Base-by-base conservation (phyloP, 2,113 vertebrate genomes). In the Theristicus caerulescens region DNA sequence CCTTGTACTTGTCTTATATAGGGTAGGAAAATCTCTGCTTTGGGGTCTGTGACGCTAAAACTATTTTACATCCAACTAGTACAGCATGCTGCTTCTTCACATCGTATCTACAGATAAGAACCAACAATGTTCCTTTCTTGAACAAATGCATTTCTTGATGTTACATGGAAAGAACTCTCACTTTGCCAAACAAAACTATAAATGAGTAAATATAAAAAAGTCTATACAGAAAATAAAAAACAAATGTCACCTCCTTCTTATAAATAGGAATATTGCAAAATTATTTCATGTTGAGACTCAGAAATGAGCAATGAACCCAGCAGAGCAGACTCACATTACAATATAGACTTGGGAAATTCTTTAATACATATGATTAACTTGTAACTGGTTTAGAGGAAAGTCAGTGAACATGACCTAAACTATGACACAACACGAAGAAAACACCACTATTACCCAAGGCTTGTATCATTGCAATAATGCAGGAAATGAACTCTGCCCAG, bases 111-210 rank as follows among this genome's bases (percentile, higher is more conserved):
- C 22, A 78, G 34, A 24, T 20, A 54, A 67, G 32, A 69, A 47
- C 3, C 13, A 88, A 64, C 8, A 49, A 19, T 1, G 5, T 11
- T 90, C 0, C 0, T 52, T 59, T 73, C 69, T 64, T 59, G 26
- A 74, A 85, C n/a, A 52, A 42, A 54, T 16, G 6, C 17, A 62
- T 62, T 77, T 92, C 70, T 84, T 73, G 31, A 67, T 44, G 4
- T 44, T 58, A 74, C 27, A 40, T 7, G 14, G 55, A 59, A 93
- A 89, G 24, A 66, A 19, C 7, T n/a, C 44, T 62, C 49, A 61
- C 47, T 77, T 89, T 22, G n/a, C 18, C 31, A 78, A 62, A 57
- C 4, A 72, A 15, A 40, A 73, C 52, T 52, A 8, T 49, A 65
- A 89, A 62, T 52, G 10, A 88, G 26, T 40, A 55, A 61, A 73